Evolutionary conservation across 2,113 vertebrate genomes (phyloP).

Genomic region (Peucedramus taeniatus): DNA sequence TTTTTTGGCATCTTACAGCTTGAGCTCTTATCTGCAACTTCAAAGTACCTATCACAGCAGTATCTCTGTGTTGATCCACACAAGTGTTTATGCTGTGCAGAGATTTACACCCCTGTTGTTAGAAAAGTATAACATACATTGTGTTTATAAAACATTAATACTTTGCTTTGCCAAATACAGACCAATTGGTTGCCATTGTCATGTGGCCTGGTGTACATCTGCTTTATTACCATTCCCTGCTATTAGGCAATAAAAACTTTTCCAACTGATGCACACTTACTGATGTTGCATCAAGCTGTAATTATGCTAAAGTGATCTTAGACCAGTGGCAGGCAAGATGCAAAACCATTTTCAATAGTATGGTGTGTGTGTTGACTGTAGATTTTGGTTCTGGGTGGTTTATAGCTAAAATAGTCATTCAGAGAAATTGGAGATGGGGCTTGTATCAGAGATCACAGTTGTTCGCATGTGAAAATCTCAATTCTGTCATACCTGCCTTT

Average conservation of each 20-base stretch:
- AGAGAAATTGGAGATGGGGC: neutral
- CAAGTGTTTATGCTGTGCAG: constrained; percentile 28
- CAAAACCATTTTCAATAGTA: neutral
- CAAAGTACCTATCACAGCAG: constrained; percentile 46
- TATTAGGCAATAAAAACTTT: constrained; percentile 45
- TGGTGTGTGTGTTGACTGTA: neutral
- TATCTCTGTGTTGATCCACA: constrained; percentile 30
- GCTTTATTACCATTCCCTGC: constrained; percentile 36
- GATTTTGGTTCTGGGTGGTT: neutral
- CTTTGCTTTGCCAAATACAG: constrained; percentile 27
- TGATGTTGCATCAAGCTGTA: neutral
- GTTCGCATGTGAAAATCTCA: neutral
- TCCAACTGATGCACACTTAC: neutral
- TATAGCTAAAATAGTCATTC: neutral
- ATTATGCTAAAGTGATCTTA: constrained; percentile 35
- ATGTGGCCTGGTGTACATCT: constrained; percentile 26
- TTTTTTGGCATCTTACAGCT: constrained; percentile 38
- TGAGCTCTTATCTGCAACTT: constrained; percentile 41
- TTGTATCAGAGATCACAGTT: neutral
- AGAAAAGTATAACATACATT: neutral
- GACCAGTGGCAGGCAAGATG: constrained; percentile 11
- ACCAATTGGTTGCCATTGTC: constrained; percentile 30
- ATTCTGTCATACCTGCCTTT: neutral
- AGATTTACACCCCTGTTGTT: constrained; percentile 27
- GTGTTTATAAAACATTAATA: constrained; percentile 38